Evolutionary conservation across 2,797 vertebrate genomes (phyloP).

Genomic region (Sebastes baramenuke): DNA sequence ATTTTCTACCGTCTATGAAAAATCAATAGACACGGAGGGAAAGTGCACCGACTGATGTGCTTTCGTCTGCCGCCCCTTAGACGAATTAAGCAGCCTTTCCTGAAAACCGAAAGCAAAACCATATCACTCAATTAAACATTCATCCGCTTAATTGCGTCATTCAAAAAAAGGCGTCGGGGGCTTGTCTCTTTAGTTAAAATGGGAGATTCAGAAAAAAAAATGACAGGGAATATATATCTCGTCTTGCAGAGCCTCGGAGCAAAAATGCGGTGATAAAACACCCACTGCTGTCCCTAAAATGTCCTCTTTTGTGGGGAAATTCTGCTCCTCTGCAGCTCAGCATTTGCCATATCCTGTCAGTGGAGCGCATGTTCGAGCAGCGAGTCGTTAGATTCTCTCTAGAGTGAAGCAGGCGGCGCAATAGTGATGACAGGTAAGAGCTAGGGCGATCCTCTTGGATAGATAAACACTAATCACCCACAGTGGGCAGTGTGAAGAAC

Average conservation of each 20-base stretch:
- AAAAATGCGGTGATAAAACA: neutral
- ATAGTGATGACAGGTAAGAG: constrained; percentile 28
- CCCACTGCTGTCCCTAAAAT: neutral
- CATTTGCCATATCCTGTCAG: neutral
- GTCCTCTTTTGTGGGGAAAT: neutral
- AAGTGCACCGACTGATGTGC: constrained; percentile 23
- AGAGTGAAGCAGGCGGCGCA: neutral
- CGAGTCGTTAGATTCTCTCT: constrained; percentile 19
- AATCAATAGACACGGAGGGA: constrained; percentile 53
- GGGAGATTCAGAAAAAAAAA: neutral
- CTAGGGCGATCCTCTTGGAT: constrained; percentile 13
- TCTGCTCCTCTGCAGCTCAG: neutral
- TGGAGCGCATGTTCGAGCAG: neutral
- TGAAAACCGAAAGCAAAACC: constrained; percentile 12
- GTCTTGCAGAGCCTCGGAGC: neutral
- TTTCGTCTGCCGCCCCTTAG: constrained; percentile 15
- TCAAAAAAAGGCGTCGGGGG: neutral
- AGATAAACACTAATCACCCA: constrained; percentile 46
- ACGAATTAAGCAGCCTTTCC: neutral
- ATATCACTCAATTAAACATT: constrained; percentile 4
- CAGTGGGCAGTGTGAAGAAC: constrained; percentile 22
- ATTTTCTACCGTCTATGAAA: constrained; percentile 49
- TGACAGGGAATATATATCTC: neutral
- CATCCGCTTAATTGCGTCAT: constrained; percentile 15
- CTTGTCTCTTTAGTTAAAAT: neutral